Percentiles rank a stretch among this genome's conserved stretches.
Evolutionary conservation across 2,113 vertebrate genomes (phyloP).

Genomic region (Chionis minor): DNA sequence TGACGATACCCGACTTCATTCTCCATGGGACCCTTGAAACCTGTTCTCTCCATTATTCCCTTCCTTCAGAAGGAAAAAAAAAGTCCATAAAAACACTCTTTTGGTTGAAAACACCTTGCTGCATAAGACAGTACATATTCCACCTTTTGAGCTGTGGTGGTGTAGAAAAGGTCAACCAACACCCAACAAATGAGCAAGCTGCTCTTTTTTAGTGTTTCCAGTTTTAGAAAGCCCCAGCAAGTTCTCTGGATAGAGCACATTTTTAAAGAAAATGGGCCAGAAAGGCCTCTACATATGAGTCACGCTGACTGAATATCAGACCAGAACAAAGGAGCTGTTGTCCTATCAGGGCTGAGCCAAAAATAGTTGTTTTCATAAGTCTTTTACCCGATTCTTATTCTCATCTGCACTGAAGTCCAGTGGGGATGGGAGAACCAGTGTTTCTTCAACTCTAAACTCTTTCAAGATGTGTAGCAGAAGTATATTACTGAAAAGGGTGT

Average conservation of each 20-base stretch:
- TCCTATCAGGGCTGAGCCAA: conserved; percentile 5
- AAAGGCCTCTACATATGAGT: conserved; percentile 47
- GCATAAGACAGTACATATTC: background rate
- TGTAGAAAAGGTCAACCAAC: background rate
- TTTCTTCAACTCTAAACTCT: background rate
- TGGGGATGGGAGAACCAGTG: background rate
- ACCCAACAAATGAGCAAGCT: background rate
- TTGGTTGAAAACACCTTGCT: background rate
- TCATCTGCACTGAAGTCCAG: background rate
- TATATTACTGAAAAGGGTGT: background rate
- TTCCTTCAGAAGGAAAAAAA: background rate
- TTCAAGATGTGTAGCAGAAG: background rate
- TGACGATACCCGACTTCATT: background rate
- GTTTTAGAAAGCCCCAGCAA: conserved; percentile 15
- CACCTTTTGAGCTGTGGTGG: background rate
- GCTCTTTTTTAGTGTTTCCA: background rate
- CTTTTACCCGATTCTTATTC: conserved; percentile 23
- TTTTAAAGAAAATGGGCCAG: conserved; percentile 44
- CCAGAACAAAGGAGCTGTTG: background rate
- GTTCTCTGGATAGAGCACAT: background rate
- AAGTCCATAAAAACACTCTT: background rate
- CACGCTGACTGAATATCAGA: background rate
- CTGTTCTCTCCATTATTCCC: background rate
- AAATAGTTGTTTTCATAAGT: conserved; percentile 58
- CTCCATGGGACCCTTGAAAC: background rate